A percentile compares a stretch with the other conserved stretches of the same genome.
Evolutionary conservation across 2,113 vertebrate genomes (phyloP).

Genomic region (Actenoides lindsayi): DNA sequence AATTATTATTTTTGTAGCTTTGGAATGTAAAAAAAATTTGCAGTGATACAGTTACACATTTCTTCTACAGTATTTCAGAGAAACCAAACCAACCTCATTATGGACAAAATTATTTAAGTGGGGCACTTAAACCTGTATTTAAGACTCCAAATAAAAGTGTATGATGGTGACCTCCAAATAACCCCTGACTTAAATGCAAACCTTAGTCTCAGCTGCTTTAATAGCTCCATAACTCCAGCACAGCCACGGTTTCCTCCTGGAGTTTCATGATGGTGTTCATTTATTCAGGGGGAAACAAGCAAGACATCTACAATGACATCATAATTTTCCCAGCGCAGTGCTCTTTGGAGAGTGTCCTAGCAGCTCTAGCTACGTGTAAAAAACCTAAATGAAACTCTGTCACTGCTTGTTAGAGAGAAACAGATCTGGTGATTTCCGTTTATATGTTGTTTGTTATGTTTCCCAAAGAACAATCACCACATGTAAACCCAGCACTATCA

Average conservation of each 20-base stretch:
- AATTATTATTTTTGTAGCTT: background rate
- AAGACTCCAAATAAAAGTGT: background rate
- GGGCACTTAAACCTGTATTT: background rate
- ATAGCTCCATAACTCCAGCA: slow-evolving; percentile 17
- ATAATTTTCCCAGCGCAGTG: background rate
- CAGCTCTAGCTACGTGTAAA: background rate
- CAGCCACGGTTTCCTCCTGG: slow-evolving; percentile 32
- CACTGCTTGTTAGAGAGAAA: background rate
- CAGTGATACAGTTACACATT: background rate
- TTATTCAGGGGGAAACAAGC: slow-evolving; percentile 41
- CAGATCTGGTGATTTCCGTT: background rate
- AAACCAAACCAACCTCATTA: background rate
- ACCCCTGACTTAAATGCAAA: slow-evolving; percentile 36
- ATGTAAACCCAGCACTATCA: background rate
- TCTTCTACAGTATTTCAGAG: background rate
- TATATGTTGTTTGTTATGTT: background rate
- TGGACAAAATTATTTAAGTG: background rate
- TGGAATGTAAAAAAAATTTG: background rate
- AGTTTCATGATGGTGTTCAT: slow-evolving; percentile 51
- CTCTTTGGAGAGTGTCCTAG: slow-evolving; percentile 5
- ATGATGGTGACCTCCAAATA: slow-evolving; percentile 25
- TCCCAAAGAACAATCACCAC: background rate
- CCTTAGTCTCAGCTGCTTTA: slow-evolving; percentile 33
- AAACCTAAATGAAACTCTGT: background rate
- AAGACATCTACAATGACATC: slow-evolving; percentile 41